phyloP scores from a whole-genome alignment of 2,797 vertebrate species.

The Sandelia bainsii region DNA sequence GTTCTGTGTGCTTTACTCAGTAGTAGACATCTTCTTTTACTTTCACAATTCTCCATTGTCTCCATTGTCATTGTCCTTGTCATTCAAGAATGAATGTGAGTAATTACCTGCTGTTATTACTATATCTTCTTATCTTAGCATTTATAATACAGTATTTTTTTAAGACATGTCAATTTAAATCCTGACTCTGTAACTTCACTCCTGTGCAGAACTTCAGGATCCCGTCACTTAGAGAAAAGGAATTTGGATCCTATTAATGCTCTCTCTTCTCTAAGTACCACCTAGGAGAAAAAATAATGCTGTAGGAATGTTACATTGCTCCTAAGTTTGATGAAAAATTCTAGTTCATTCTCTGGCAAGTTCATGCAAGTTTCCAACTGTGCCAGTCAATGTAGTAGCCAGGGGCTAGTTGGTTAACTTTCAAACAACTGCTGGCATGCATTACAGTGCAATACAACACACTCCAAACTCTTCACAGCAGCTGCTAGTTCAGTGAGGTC shows the following conservation, averaged over 20 bases:
- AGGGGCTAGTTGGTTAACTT: constrained; percentile 39
- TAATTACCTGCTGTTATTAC: background rate
- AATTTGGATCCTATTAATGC: constrained; percentile 22
- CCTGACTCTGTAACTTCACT: constrained; percentile 16
- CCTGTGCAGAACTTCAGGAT: constrained; percentile 19
- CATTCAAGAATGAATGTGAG: background rate
- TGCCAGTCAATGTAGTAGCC: constrained; percentile 33
- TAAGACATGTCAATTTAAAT: constrained; percentile 30
- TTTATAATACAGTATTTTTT: constrained; percentile 22
- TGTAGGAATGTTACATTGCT: constrained; percentile 53
- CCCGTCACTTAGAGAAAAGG: constrained; percentile 31
- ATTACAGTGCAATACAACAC: constrained; percentile 23
- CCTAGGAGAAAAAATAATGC: constrained; percentile 64
- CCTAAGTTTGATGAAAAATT: constrained; percentile 14
- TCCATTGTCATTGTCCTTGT: background rate
- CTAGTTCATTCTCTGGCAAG: constrained; percentile 36
- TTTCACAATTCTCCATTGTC: constrained; percentile 6
- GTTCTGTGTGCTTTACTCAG: constrained; percentile 22
- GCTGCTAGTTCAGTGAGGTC: constrained; percentile 18
- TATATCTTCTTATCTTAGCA: background rate
- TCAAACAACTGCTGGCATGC: constrained; percentile 55
- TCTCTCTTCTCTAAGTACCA: constrained; percentile 65
- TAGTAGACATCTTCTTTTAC: constrained; percentile 2
- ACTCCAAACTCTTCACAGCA: constrained; percentile 28
- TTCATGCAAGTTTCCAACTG: constrained; percentile 54